phyloP scores from a whole-genome alignment of 2,797 vertebrate species.

The Paramormyrops hopkinsi region DNA sequence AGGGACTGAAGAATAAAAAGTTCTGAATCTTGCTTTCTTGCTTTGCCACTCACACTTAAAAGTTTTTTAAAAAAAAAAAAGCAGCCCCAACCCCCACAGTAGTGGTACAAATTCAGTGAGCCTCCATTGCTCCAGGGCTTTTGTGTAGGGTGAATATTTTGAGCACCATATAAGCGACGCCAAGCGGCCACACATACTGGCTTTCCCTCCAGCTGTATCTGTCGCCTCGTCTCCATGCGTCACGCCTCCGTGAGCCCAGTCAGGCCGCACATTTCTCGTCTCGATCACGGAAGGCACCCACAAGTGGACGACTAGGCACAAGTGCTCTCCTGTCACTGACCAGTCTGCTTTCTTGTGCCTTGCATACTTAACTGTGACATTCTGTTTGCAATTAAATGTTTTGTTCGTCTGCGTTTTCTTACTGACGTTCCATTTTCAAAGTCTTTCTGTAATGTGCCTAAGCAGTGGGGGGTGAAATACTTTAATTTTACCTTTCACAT shows the following conservation, averaged over 20 bases:
- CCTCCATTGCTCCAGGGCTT: background rate
- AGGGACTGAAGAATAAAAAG: background rate
- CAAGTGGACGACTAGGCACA: background rate
- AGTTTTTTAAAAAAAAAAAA: background rate
- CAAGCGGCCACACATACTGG: background rate
- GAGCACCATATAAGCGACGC: background rate
- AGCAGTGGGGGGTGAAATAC: slow-evolving; percentile 55
- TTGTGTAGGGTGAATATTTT: background rate
- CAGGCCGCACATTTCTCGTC: background rate
- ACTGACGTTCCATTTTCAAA: slow-evolving; percentile 55
- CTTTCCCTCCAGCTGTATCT: background rate
- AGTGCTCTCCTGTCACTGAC: slow-evolving; percentile 33
- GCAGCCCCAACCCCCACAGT: background rate
- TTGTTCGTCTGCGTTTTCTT: slow-evolving; percentile 32
- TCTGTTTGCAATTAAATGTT: slow-evolving; percentile 36
- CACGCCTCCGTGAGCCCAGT: background rate
- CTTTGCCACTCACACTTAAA: background rate
- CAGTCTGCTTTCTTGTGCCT: slow-evolving; percentile 47
- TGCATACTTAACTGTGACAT: slow-evolving; percentile 43
- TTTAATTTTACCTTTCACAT: slow-evolving; percentile 73
- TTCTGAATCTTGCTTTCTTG: background rate
- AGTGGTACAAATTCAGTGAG: background rate
- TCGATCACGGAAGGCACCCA: background rate
- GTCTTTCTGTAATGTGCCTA: slow-evolving; percentile 76
- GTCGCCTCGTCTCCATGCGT: background rate